Percentiles rank a stretch among this genome's conserved stretches.
Conservation (phyloP, 2,888 invertebrate genomes). For the Rhagonycha lutea region DNA sequence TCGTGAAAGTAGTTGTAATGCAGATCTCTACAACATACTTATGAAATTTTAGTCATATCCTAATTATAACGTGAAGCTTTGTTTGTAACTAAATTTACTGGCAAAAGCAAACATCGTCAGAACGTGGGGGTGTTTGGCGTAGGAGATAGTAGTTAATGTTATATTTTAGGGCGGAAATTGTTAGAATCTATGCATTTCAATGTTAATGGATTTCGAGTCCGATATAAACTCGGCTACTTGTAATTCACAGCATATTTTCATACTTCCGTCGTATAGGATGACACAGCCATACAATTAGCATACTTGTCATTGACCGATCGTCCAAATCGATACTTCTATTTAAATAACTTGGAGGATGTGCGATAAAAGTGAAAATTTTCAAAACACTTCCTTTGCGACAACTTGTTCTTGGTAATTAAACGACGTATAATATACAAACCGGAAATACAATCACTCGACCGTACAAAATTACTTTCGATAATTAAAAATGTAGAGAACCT, state of each 20-base stretch:
- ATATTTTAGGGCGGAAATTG: constrained; percentile 35
- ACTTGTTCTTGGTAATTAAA: neutral
- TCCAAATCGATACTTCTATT: neutral
- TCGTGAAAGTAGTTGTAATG: constrained; percentile 3
- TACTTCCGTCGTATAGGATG: constrained; percentile 30
- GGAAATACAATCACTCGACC: neutral
- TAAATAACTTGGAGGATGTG: neutral
- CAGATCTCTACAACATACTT: neutral
- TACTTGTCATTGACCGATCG: constrained; percentile 22
- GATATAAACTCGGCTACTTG: constrained; percentile 31
- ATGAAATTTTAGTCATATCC: constrained; percentile 19
- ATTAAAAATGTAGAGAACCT: neutral
- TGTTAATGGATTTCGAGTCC: constrained; percentile 32
- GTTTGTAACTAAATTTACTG: constrained; percentile 10
- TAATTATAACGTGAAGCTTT: constrained; percentile 21
- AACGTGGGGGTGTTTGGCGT: constrained; percentile 25
- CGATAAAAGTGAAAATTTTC: neutral
- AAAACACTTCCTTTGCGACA: neutral
- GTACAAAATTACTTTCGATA: neutral
- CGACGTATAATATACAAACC: neutral
- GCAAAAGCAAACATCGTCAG: constrained; percentile 17
- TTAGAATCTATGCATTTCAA: constrained; percentile 16
- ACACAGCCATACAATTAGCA: constrained; percentile 31
- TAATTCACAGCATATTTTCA: constrained; percentile 22
- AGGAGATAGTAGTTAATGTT: constrained; percentile 15